These are phyloP conservation scores for Trachelus stipa DNA, from an alignment of 2,888 invertebrate species.

Conservation along the genomic window DNA sequence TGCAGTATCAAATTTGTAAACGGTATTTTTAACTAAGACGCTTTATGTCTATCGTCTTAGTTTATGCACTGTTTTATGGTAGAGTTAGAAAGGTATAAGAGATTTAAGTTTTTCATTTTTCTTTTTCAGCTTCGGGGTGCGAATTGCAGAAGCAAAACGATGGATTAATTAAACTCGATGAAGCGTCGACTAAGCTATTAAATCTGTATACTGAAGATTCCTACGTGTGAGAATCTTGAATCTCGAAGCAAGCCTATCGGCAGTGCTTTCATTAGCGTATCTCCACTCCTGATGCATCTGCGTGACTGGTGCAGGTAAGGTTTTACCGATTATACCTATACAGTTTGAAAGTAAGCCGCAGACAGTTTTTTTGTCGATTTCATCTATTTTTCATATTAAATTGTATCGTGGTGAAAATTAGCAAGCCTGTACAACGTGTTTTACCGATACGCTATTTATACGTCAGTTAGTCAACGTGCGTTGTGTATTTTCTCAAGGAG, in stretches of 20 bases:
- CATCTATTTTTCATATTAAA: not conserved
- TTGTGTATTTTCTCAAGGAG: not conserved
- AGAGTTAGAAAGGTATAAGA: not conserved
- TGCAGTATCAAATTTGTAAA: not conserved
- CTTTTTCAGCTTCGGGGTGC: not conserved
- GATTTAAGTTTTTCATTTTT: not conserved
- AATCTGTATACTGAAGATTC: constrained; percentile 12
- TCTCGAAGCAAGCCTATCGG: constrained; percentile 57
- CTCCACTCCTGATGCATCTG: constrained; percentile 43
- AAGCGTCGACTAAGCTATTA: constrained; percentile 14
- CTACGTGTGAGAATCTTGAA: constrained; percentile 50
- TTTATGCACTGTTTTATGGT: not conserved
- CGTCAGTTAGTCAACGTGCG: not conserved
- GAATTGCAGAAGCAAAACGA: constrained; percentile 51
- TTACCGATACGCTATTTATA: not conserved
- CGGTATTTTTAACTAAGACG: not conserved
- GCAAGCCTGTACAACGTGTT: not conserved
- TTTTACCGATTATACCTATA: constrained; percentile 20
- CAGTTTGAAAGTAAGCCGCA: not conserved
- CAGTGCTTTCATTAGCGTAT: constrained; percentile 63
- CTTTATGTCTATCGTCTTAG: not conserved
- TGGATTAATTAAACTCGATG: constrained; percentile 59
- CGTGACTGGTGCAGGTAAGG: constrained; percentile 59
- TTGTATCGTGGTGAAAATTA: not conserved
- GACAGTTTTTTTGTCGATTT: not conserved